These are phyloP conservation scores for Ameiurus melas DNA, from an alignment of 2,113 vertebrate species.

Conservation along the genomic window DNA sequence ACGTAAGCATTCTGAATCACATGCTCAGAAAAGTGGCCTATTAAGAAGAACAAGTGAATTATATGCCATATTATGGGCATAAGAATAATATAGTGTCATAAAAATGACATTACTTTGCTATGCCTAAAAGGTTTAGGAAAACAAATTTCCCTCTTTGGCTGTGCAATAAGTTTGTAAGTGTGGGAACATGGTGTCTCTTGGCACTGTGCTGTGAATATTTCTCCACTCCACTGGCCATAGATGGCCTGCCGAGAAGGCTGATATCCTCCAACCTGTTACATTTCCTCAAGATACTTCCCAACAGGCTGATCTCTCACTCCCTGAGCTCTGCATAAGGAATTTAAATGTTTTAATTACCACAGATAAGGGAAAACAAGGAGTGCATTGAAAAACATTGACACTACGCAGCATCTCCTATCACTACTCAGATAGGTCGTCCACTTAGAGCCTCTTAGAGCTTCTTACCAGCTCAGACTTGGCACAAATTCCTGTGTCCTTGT, in stretches of 20 bases:
- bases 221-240: conserved; percentile 63
- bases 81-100: neutral
- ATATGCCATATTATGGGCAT: neutral
- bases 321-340: conserved; percentile 65
- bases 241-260: conserved; percentile 60
- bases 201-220: conserved; percentile 54
- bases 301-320: conserved; percentile 60
- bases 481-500: conserved; percentile 43
- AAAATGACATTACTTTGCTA: neutral
- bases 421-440: conserved; percentile 65
- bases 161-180: conserved; percentile 43
- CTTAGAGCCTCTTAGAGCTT: conserved; percentile 66
- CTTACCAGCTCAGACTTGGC: conserved; percentile 52
- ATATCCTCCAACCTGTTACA: conserved; percentile 65
- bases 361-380: conserved; percentile 75
- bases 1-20: neutral
- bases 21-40: conserved; percentile 3
- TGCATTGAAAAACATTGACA: conserved; percentile 64
- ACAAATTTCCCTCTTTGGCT: conserved; percentile 30
- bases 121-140: conserved; percentile 12
- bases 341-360: conserved; percentile 76
- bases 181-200: conserved; percentile 56
- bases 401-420: conserved; percentile 65
- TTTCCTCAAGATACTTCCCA: conserved; percentile 64
- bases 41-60: neutral